Conservation (phyloP, 1,140 invertebrate genomes). For the Phthorimaea operculella region DNA sequence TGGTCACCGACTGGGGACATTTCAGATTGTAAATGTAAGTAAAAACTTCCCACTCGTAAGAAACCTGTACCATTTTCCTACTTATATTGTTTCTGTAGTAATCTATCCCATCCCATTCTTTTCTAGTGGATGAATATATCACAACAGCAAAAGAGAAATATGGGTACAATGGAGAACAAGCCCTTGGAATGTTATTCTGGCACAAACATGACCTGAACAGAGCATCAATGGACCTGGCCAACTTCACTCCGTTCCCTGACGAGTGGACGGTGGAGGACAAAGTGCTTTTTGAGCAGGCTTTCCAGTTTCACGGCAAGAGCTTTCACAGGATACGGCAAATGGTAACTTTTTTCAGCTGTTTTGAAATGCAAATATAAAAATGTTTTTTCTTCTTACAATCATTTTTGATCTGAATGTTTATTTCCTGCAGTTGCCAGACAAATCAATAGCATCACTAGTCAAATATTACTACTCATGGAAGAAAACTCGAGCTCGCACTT, state of each 20-base stretch:
- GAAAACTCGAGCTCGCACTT: constrained; percentile 90
- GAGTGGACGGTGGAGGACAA: constrained; percentile 99
- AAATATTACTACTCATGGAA: constrained; percentile 99
- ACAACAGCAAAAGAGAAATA: constrained; percentile 97
- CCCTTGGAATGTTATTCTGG: constrained; percentile 97
- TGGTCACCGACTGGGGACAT: constrained; percentile 94
- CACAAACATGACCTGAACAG: constrained; percentile 96
- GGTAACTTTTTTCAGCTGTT: constrained; percentile 72
- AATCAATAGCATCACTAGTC: constrained; percentile 94
- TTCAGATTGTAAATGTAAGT: constrained; percentile 86
- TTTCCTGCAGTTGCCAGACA: constrained; percentile 81
- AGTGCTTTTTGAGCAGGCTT: constrained; percentile 97
- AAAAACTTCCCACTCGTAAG: no score
- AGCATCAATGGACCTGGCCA: constrained; percentile 92
- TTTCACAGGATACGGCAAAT: constrained; percentile 98
- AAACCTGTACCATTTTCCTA: no score
- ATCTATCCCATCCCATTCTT: neutral
- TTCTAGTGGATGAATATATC: constrained; percentile 92
- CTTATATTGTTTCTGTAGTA: no score
- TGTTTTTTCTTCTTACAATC: neutral
- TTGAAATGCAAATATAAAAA: no score
- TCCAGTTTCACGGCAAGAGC: constrained; percentile 98
- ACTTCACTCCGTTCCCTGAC: constrained; percentile 97
- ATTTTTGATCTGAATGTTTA: constrained; percentile 11
- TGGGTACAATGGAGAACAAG: constrained; percentile 97